Evolutionary conservation across 92 coral and sea anemone species (phyloP).

Genomic region (Diadumene lineata): DNA sequence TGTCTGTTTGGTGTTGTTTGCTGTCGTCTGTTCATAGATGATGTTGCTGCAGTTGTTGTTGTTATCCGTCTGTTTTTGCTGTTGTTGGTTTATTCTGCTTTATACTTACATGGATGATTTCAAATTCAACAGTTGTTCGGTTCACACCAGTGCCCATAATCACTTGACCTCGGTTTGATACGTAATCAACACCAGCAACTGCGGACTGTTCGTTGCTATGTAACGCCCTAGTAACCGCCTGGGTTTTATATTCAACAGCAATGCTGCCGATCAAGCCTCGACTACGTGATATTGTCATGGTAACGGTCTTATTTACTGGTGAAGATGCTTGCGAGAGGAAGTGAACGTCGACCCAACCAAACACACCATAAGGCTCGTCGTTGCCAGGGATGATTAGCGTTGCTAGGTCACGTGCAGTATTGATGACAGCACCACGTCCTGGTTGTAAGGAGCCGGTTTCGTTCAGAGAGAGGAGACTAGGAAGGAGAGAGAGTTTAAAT

Average conservation of each 20-base stretch:
- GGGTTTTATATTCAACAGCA: conserved; percentile 68
- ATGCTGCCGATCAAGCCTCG: conserved; percentile 78
- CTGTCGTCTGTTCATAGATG: no score
- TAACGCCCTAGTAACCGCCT: conserved; percentile 43
- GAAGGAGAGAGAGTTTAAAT: background rate
- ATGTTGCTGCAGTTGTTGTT: no score
- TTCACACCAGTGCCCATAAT: conserved; percentile 68
- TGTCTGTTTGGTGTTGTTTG: no score
- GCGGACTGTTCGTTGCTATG: conserved; percentile 73
- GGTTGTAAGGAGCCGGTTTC: conserved; percentile 79
- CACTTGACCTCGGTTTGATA: conserved; percentile 50
- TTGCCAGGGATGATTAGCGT: conserved; percentile 81
- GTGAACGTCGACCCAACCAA: conserved; percentile 70
- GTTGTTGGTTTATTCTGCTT: no score
- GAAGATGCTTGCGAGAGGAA: conserved; percentile 74
- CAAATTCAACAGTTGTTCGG: conserved; percentile 58
- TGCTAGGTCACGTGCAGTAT: conserved; percentile 76
- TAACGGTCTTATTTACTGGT: conserved; percentile 59
- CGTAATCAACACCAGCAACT: conserved; percentile 74
- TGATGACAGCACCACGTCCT: conserved; percentile 83
- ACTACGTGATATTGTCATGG: conserved; percentile 61
- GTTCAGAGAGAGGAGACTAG: conserved; percentile 60
- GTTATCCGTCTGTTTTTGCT: no score
- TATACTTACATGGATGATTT: conserved; percentile 85
- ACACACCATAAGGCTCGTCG: conserved; percentile 92